phyloP scores from a whole-genome alignment of 2,797 vertebrate species.

The Orestias chungarensis region DNA sequence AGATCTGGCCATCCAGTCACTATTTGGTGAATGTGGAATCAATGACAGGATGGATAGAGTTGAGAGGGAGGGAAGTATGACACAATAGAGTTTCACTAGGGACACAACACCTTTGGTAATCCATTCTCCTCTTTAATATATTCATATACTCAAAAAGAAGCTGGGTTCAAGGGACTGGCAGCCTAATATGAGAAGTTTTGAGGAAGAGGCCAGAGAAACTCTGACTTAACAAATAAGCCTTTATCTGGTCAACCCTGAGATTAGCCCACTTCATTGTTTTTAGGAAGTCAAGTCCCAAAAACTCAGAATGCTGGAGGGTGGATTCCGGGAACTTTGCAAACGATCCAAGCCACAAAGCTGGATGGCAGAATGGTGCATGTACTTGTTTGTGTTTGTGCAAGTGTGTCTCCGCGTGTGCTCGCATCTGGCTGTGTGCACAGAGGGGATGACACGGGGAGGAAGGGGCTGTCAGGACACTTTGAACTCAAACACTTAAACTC shows the following conservation, averaged over 20 bases:
- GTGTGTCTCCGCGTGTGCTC: constrained; percentile 27
- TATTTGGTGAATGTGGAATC: not conserved
- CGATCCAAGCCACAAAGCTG: constrained; percentile 69
- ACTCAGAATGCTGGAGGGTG: constrained; percentile 60
- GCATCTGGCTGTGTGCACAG: constrained; percentile 20
- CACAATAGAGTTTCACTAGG: constrained; percentile 78
- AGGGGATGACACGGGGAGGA: constrained; percentile 62
- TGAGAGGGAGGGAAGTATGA: constrained; percentile 28
- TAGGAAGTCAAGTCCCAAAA: constrained; percentile 75
- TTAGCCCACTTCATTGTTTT: constrained; percentile 77
- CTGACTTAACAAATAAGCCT: constrained; percentile 69
- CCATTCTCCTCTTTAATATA: constrained; percentile 68
- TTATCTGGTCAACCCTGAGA: constrained; percentile 76
- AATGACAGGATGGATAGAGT: no score
- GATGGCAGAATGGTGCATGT: constrained; percentile 40
- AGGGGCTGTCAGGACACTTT: constrained; percentile 66
- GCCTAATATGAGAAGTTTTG: constrained; percentile 69
- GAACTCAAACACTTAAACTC: constrained; percentile 60
- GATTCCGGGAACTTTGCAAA: constrained; percentile 65
- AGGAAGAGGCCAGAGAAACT: constrained; percentile 78
- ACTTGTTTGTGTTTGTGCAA: constrained; percentile 28
- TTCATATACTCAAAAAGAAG: constrained; percentile 39
- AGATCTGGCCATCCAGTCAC: not conserved
- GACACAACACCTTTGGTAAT: constrained; percentile 73
- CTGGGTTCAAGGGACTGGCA: constrained; percentile 42